These are phyloP conservation scores for Marasmarcha lunaedactyla DNA, from an alignment of 2,888 invertebrate genomes.

Conservation along the genomic window DNA sequence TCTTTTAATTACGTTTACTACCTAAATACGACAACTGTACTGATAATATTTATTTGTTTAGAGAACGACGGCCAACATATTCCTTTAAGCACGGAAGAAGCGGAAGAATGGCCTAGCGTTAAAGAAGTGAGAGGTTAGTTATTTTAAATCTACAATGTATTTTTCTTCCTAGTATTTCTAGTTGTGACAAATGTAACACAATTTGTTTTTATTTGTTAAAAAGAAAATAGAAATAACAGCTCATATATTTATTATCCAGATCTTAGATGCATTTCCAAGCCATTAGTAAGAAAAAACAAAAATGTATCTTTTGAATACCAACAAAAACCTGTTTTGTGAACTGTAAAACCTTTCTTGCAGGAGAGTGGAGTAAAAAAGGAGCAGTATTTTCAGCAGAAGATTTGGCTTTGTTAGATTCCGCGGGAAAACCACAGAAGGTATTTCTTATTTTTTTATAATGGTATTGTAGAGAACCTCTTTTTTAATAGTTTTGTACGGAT, in stretches of 20 bases:
- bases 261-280: neutral
- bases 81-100: constrained; percentile 34
- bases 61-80: constrained; percentile 44
- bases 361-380: constrained; percentile 56
- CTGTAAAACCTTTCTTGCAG: too few relatives aligned
- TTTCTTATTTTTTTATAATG: constrained; percentile 5
- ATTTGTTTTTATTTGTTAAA: neutral
- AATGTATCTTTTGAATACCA: too few relatives aligned
- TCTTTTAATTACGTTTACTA: too few relatives aligned
- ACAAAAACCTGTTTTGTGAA: too few relatives aligned
- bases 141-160: neutral
- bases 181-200: too few relatives aligned
- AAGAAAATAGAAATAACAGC: neutral
- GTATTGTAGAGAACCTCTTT: too few relatives aligned
- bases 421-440: constrained; percentile 49
- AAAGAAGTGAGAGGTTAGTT: constrained; percentile 53
- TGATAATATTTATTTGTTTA: too few relatives aligned
- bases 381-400: constrained; percentile 64
- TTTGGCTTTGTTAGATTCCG: constrained; percentile 50
- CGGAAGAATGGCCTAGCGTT: constrained; percentile 59
- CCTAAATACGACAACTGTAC: too few relatives aligned
- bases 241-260: neutral
- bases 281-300: too few relatives aligned
- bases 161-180: too few relatives aligned
- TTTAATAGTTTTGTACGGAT: neutral